Conservation (phyloP, 1,140 invertebrate species). For the Acyrthosiphon pisum region DNA sequence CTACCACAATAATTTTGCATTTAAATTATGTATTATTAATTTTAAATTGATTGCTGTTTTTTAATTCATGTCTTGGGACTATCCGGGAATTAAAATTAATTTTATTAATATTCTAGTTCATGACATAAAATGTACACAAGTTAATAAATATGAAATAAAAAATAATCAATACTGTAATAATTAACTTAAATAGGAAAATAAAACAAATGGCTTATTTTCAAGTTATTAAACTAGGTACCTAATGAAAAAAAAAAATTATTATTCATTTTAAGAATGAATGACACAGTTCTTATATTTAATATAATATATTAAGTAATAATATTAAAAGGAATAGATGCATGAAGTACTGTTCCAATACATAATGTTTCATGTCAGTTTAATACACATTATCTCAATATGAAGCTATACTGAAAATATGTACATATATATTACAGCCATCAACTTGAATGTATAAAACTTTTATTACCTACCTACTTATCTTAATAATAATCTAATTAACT, state of each 20-base stretch:
- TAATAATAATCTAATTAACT: no score
- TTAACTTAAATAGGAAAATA: no score
- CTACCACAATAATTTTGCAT: no score
- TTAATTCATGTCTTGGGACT: no score
- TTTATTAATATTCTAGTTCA: neutral
- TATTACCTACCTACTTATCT: neutral
- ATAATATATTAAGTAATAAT: neutral
- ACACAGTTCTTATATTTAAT: neutral
- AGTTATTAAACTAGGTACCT: no score
- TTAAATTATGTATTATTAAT: no score
- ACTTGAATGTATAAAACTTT: slow-evolving; percentile 5
- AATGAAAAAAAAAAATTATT: neutral
- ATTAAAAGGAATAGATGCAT: neutral
- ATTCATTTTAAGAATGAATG: neutral
- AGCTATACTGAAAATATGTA: slow-evolving; percentile 6
- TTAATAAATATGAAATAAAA: neutral
- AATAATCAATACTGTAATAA: no score
- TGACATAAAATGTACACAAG: neutral
- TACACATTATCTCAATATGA: neutral
- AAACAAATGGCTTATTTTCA: no score
- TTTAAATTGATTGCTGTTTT: no score
- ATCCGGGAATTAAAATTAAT: no score
- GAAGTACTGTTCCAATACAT: neutral
- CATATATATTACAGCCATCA: slow-evolving; percentile 28
- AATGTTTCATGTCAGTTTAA: neutral